phyloP scores from a whole-genome alignment of 2,797 vertebrate species.

The Phataginus tricuspis region DNA sequence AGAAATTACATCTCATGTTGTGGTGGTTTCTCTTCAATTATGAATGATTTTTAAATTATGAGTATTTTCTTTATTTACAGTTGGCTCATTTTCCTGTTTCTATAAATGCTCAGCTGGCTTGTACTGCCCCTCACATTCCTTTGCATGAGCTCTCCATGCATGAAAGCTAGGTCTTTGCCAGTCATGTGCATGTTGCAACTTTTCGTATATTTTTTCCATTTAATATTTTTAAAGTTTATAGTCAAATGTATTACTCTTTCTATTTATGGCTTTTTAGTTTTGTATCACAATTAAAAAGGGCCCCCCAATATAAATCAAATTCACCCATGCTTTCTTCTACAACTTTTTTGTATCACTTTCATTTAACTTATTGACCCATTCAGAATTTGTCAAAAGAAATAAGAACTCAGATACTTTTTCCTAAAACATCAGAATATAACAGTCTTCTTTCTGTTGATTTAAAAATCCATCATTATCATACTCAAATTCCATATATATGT shows the following conservation, averaged over 20 bases:
- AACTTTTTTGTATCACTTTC: neutral
- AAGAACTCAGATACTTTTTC: neutral
- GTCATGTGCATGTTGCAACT: neutral
- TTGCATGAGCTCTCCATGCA: too few species aligned
- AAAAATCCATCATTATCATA: neutral
- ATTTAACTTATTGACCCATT: neutral
- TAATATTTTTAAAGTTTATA: neutral
- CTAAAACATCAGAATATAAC: neutral
- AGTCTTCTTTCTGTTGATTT: neutral
- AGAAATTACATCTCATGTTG: neutral
- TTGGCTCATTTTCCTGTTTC: neutral
- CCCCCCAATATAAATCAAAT: neutral
- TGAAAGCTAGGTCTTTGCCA: neutral
- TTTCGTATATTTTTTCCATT: neutral
- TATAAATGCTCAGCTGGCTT: neutral
- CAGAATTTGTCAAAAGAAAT: neutral
- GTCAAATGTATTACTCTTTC: neutral
- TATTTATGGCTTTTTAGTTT: neutral
- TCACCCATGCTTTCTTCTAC: neutral
- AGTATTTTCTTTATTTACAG: neutral
- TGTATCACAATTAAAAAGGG: neutral
- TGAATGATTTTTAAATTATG: neutral
- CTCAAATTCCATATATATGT: neutral
- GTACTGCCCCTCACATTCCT: neutral
- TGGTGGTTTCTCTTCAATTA: neutral